phyloP scores from a whole-genome alignment of 2,888 invertebrate genomes.

The Trichogramma dendrolimi region DNA sequence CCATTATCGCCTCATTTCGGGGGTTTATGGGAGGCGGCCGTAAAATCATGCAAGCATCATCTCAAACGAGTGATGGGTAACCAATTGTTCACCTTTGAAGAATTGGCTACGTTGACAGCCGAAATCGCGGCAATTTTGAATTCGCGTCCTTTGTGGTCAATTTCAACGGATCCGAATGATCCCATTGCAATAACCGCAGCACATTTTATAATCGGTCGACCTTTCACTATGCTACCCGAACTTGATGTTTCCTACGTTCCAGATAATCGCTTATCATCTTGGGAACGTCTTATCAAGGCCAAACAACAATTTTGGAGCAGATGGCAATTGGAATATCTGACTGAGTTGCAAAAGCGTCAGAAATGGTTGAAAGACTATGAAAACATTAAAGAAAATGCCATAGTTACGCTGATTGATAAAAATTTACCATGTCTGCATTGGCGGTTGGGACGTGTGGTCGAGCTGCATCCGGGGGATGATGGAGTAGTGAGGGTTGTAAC shows the following conservation, averaged over 20 bases:
- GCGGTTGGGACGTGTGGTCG: slow-evolving; percentile 30
- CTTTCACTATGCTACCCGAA: no score
- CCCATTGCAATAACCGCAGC: slow-evolving; percentile 18
- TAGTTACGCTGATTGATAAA: slow-evolving; percentile 32
- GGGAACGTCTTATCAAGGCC: slow-evolving; percentile 31
- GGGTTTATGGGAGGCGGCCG: no score
- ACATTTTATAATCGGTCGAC: no score
- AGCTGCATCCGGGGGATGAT: slow-evolving; percentile 34
- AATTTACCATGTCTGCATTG: slow-evolving; percentile 31
- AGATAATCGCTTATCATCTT: slow-evolving; percentile 31
- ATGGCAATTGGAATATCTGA: slow-evolving; percentile 33
- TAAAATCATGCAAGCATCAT: slow-evolving; percentile 28
- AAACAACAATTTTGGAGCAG: slow-evolving; percentile 34
- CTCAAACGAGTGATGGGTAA: slow-evolving; percentile 17
- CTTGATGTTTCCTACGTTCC: no score
- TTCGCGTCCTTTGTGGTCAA: slow-evolving; percentile 18
- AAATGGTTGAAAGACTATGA: slow-evolving; percentile 31
- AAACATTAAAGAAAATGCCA: slow-evolving; percentile 18
- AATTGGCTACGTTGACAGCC: slow-evolving; percentile 17
- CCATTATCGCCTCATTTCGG: slow-evolving; percentile 29
- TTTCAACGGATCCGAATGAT: slow-evolving; percentile 26
- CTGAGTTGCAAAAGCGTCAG: slow-evolving; percentile 33
- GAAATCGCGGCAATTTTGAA: slow-evolving; percentile 26
- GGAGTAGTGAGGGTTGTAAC: slow-evolving; percentile 32
- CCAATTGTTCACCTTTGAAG: slow-evolving; percentile 21